Conservation (phyloP, 30 jellyfish, hydroid and myxozoan species). For the Chrysaora quinquecirrha region DNA sequence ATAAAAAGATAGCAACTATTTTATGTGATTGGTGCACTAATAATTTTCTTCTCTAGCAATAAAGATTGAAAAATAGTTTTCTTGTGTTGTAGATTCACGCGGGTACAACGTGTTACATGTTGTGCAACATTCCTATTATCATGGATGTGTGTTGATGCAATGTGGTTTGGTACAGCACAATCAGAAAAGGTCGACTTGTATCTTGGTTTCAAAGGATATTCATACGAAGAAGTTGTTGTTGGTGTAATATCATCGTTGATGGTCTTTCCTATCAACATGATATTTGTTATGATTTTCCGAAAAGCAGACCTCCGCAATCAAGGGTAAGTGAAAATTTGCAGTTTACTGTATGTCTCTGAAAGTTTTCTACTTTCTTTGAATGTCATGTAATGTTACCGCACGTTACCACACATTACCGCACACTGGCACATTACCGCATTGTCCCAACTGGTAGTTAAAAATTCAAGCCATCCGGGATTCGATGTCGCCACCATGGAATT, state of each 20-base stretch:
- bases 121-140: conserved; percentile 80
- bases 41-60: no score
- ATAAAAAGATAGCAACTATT: no score
- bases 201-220: conserved; percentile 84
- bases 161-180: conserved; percentile 96
- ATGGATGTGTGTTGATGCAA: conserved; percentile 96
- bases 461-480: no score
- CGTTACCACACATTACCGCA: no score
- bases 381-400: no score
- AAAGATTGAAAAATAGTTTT: no score
- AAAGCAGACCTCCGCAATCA: conserved; percentile 62
- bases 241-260: conserved; percentile 86
- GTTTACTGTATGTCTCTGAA: no score
- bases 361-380: no score
- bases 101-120: conserved; percentile 95
- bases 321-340: conserved; percentile 77
- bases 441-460: no score
- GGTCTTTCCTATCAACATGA: conserved; percentile 90
- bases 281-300: conserved; percentile 76
- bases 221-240: conserved; percentile 88
- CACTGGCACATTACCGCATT: no score
- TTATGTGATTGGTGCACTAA: no score
- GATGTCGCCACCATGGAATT: no score
- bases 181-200: conserved; percentile 77
- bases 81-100: conserved; percentile 67